Conservation (phyloP, 2,113 vertebrate genomes). For the Symphodus melops region DNA sequence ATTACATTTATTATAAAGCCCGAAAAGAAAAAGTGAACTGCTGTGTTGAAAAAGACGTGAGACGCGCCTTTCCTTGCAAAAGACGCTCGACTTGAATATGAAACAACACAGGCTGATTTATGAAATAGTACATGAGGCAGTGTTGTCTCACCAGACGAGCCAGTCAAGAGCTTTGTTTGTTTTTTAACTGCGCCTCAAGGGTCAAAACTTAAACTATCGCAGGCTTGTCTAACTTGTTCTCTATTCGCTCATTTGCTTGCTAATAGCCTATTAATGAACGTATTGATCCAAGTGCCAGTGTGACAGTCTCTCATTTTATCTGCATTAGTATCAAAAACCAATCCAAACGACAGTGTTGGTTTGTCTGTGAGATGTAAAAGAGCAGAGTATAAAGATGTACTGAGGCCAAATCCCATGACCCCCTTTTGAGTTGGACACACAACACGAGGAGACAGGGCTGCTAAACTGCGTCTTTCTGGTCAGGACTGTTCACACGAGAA, state of each 20-base stretch:
- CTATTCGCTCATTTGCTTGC: conserved; percentile 19
- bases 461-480: neutral
- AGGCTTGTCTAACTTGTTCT: conserved; percentile 11
- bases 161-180: neutral
- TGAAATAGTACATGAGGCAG: neutral
- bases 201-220: conserved; percentile 18
- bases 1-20: conserved; percentile 4
- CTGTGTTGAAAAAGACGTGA: neutral
- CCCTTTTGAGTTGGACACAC: conserved; percentile 19
- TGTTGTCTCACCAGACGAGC: neutral
- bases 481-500: neutral
- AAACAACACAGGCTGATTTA: neutral
- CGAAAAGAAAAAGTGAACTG: neutral
- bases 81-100: neutral
- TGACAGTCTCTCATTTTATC: conserved; percentile 11
- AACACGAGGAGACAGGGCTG: neutral
- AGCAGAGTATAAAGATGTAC: conserved; percentile 25
- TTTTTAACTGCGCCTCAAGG: neutral
- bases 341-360: neutral
- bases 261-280: conserved; percentile 21
- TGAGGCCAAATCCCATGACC: conserved; percentile 32
- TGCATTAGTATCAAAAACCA: neutral
- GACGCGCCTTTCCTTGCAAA: neutral
- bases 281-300: conserved; percentile 29
- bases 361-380: conserved; percentile 6